Evolutionary conservation across 2,797 vertebrate genomes (phyloP), one percentile per base, ranked within the genome.

Genomic region (Petrocephalus sullivani): DNA sequence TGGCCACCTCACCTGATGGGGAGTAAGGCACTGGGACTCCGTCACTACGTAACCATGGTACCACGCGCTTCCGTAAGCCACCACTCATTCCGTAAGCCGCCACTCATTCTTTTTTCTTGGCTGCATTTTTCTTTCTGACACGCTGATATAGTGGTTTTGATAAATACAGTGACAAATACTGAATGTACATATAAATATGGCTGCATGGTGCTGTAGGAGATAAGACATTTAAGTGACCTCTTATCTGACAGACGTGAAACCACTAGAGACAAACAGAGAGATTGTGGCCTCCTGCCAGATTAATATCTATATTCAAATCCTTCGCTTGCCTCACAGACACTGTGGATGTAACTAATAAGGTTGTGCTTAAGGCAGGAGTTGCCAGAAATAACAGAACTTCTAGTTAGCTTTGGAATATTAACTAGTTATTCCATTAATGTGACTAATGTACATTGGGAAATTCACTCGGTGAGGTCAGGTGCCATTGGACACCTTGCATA

Each of bases 231-330:
- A 89, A 88, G 91, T 92, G 90, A 90, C 92, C 90, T 88, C 90
- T 91, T 91, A 90, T 89, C 90, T 95, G 90, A 91, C 91, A 94
- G 91, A 92, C 61, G 23, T 93, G 87, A 92, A 94, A 94, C 93
- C 91, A 95, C 89, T 49, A 91, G 91, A 90, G 88, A 89, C 89
- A 88, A 92, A 91, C 93, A 92, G 88, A 87, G 75, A 92, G 91
- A 89, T 87, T 49, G 21, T 91, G 64, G 75, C 89, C 91, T 88
- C 87, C 91, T 93, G 93, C 92, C 94, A 93, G 94, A 91, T 89
- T 91, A 91, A 86, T 94, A 95, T 93, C 92, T 92, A 91, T 94
- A 94, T 93, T 92, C 92, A 90, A 94, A 93, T 92, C 92, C 91
- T 89, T 88, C 90, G 90, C 91, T 92, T 92, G 90, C 91, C 92